phyloP scores from a whole-genome alignment of 2,113 vertebrate species.

The Tinamus guttatus region DNA sequence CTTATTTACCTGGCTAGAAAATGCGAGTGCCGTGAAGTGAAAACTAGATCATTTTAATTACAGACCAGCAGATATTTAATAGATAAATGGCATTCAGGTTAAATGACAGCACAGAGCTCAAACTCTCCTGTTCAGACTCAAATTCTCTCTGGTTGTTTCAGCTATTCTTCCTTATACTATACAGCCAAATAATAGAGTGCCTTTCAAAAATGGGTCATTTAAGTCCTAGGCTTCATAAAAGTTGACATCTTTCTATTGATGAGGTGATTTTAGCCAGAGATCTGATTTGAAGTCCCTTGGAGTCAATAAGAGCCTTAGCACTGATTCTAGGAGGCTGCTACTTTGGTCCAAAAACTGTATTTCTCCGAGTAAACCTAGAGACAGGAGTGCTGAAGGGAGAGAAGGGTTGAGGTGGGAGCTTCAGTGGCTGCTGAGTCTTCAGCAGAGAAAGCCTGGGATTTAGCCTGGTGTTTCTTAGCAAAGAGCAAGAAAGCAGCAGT shows the following conservation, averaged over 20 bases:
- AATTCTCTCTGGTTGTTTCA: not conserved
- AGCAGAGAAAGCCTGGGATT: not conserved
- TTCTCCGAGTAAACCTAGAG: not conserved
- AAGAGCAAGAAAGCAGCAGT: not conserved
- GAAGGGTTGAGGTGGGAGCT: not conserved
- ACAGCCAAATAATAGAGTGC: not conserved
- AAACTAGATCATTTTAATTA: not conserved
- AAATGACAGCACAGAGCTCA: not conserved
- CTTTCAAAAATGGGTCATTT: not conserved
- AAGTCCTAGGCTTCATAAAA: not conserved
- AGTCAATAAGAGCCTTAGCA: not conserved
- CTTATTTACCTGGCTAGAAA: not conserved
- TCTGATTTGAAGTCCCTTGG: not conserved
- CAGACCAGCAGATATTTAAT: not conserved
- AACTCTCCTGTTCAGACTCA: not conserved
- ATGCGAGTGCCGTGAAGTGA: not conserved
- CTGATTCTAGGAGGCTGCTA: not conserved
- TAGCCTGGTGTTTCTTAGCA: not conserved
- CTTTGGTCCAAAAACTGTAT: not conserved
- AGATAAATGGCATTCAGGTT: conserved; percentile 12
- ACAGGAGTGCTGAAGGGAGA: not conserved
- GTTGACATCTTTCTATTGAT: not conserved
- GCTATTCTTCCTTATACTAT: not conserved
- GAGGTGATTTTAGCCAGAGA: not conserved
- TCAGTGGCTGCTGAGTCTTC: not conserved